Base-by-base conservation (phyloP, 1,140 invertebrate species). In the Solenopsis fugax region DNA sequence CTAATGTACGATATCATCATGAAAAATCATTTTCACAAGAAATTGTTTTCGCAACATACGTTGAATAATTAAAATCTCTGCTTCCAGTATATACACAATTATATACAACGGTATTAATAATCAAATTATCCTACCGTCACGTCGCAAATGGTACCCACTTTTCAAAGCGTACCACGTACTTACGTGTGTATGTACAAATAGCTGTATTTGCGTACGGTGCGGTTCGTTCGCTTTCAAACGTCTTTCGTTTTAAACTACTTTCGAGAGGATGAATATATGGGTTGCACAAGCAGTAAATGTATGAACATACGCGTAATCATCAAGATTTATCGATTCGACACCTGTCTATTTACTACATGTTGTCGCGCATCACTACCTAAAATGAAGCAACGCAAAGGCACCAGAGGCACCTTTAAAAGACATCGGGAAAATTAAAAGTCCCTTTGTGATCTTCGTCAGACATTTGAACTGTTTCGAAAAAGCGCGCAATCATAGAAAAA, bases 171-270 rank as follows among this genome's bases (percentile, higher is more conserved):
- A 56, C 16, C n/a, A 12, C 6, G 37, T 60, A 45, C 69, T 81
- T 81, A 81, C 67, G 12, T 71, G 21, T 37, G 37, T 37, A 5
- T 50, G 48, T 54, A 12, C 18, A 12, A 71, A 24, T 18, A 12
- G 13, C 69, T 87, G 77, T 29, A 29, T 88, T 89, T 88, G 34
- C 45, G 2, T 29, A 62, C 41, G 29, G 37, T 86, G 65, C 58
- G 73, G 73, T 41, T 76, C 69, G 50, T 48, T 71, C 80, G 58
- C 56, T 85, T 85, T 58, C 65, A 45, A 60, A 56, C 54, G 48
- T 34, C 48, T 78, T 50, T 29, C 48, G 16, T 34, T 80, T 3
- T 13, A 13, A 80, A 69, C 29, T 54, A 41, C 69, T 72, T 82
- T 56, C 48, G 77, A 62, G 16, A n/a, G 54, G 12, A 62, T 48